phyloP scores from a whole-genome alignment of 1,140 invertebrate genomes.

The Radopholus similis region DNA sequence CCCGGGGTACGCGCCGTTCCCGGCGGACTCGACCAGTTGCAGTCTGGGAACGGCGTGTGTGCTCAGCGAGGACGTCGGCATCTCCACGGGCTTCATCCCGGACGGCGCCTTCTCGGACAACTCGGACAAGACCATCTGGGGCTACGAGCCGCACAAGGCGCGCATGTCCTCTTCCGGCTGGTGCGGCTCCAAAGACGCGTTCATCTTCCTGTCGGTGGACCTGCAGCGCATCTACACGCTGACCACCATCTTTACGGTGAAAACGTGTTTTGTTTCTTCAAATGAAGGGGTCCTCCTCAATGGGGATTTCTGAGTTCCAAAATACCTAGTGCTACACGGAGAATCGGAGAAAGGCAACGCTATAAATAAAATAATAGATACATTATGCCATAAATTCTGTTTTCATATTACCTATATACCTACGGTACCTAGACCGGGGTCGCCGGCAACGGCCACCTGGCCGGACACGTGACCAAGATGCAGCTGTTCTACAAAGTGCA shows the following conservation, averaged over 20 bases:
- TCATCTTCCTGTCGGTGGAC: conserved; percentile 90
- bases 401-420: too few relatives aligned
- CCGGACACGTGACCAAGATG: conserved; percentile 73
- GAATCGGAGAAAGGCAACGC: too few relatives aligned
- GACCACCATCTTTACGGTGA: conserved; percentile 69
- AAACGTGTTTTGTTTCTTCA: too few relatives aligned
- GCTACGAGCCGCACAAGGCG: conserved; percentile 51
- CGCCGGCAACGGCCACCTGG: conserved; percentile 50
- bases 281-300: too few relatives aligned
- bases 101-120: conserved; percentile 93
- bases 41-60: conserved; percentile 85
- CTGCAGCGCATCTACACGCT: conserved; percentile 81
- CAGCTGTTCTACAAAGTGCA: conserved; percentile 92
- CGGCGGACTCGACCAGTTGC: conserved; percentile 81
- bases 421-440: conserved; percentile 58
- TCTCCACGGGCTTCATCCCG: conserved; percentile 84
- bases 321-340: too few relatives aligned
- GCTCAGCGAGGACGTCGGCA: conserved; percentile 81
- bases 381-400: too few relatives aligned
- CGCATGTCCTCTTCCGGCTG: conserved; percentile 54
- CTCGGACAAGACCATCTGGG: conserved; percentile 68
- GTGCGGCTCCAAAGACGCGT: conserved; percentile 75
- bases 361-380: too few relatives aligned
- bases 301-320: too few relatives aligned
- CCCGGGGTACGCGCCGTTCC: conserved; percentile 86